Base-by-base conservation (phyloP, 2,797 vertebrate species). In the Falco concolor region DNA sequence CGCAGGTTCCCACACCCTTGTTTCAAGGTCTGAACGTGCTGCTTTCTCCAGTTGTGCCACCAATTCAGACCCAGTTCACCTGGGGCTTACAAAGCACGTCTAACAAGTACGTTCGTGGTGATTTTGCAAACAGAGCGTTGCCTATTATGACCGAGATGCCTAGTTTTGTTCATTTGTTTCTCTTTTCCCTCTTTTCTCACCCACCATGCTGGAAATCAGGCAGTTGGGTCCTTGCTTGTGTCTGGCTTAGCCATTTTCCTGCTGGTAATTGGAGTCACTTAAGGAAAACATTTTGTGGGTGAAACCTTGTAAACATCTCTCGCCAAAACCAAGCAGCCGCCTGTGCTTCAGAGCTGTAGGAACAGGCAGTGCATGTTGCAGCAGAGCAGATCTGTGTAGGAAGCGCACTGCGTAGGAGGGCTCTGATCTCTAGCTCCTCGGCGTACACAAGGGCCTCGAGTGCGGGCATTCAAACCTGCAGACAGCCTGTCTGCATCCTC, bases 1-100 rank as follows among this genome's bases (percentile, higher is more conserved):
- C 87, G 67, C 68, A 83, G 94, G 88, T 84, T 87, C 38, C 42
- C 1, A 1, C 36, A 76, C 28, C 42, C 34, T 80, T 87, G 57
- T 84, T 95, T 87, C 64, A 78, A 87, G 81, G 53, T 90, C 84
- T 49, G 60, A 86, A 85, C 82, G 79, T 95, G 89, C 57, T 89
- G 52, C 65, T 92, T 92, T 80, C 73, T 95, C 6, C 21, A 72
- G 27, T 19, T 89, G 34, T 83, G 52, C 42, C 34, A 38, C 63
- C 80, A 85, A 81, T 84, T 63, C 50, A 69, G 38, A 50, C 86
- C 57, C 28, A 49, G 90, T 95, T 91, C 84, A 87, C n/a, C 44
- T 56, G 52, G 36, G 78, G 17, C 63, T 95, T 73, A 73, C 22
- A 42, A 83, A 93, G n/a, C 36, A 34, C 17, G 36, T 84, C 38